Evolutionary conservation across 2,113 vertebrate species (phyloP).

Genomic region (Pungitius pungitius): DNA sequence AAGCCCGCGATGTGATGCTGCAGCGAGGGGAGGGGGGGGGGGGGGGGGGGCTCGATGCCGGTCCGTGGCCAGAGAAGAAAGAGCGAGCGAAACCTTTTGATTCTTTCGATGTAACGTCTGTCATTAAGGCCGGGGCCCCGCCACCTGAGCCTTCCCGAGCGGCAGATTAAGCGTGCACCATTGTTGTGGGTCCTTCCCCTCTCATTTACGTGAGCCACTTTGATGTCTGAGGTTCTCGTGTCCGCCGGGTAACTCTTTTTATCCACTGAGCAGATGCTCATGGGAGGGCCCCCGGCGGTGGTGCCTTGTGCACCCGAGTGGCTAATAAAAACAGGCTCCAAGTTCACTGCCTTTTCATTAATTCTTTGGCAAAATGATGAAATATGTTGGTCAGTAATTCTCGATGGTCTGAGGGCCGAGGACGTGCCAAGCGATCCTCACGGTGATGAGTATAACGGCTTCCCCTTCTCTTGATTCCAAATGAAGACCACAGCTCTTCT

Average conservation of each 20-base stretch:
- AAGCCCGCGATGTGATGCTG: conserved; percentile 39
- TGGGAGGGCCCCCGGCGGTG: conserved; percentile 4
- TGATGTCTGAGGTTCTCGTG: conserved; percentile 24
- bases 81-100: conserved; percentile 11
- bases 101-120: conserved; percentile 13
- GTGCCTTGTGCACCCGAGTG: conserved; percentile 13
- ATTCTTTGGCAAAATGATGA: not conserved
- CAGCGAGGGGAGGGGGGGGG: conserved; percentile 5
- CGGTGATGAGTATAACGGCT: not conserved
- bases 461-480: not conserved
- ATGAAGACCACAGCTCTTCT: not conserved
- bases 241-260: conserved; percentile 23
- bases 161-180: not conserved
- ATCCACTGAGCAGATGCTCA: conserved; percentile 32
- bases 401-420: not conserved
- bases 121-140: conserved; percentile 19
- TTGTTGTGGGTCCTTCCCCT: conserved; percentile 35
- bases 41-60: not conserved
- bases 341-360: not conserved
- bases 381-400: conserved; percentile 1
- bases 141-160: conserved; percentile 14
- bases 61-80: conserved; percentile 1
- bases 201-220: conserved; percentile 47
- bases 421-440: not conserved
- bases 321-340: conserved; percentile 31